A percentile compares a stretch with the other conserved stretches of the same genome.
phyloP scores from a whole-genome alignment of 2,797 vertebrate species.

The Phalanger gymnotis region DNA sequence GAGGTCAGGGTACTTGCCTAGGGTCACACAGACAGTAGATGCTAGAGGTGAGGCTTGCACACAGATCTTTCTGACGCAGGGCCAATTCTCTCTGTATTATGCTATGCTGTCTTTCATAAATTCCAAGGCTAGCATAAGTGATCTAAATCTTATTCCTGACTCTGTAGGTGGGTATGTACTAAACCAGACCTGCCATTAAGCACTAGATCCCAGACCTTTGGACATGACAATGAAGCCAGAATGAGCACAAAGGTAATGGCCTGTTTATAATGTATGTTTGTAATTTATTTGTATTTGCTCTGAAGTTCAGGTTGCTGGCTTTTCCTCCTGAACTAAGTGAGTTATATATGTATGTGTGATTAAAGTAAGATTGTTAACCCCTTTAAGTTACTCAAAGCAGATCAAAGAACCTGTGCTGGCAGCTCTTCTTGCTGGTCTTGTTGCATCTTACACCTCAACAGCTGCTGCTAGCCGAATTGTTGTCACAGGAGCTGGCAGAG shows the following conservation, averaged over 20 bases:
- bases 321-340: no score
- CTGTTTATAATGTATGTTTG: no score
- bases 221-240: not conserved
- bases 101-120: not conserved
- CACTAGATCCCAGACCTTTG: not conserved
- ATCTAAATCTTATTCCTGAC: not conserved
- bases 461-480: no score
- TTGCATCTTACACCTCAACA: no score
- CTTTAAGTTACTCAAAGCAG: no score
- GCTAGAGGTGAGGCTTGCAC: not conserved
- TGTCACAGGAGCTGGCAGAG: no score
- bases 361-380: no score
- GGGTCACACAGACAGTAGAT: not conserved
- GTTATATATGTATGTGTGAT: no score
- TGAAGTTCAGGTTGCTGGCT: no score
- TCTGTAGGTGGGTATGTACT: not conserved
- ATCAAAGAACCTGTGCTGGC: no score
- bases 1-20: not conserved
- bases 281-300: no score
- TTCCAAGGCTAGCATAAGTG: not conserved
- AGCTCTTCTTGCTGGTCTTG: no score
- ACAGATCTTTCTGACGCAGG: not conserved
- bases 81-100: not conserved
- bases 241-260: constrained; percentile 8
- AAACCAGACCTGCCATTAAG: constrained; percentile 36